phyloP scores from a whole-genome alignment of 2,113 vertebrate genomes.

The Xiphophorus couchianus region DNA sequence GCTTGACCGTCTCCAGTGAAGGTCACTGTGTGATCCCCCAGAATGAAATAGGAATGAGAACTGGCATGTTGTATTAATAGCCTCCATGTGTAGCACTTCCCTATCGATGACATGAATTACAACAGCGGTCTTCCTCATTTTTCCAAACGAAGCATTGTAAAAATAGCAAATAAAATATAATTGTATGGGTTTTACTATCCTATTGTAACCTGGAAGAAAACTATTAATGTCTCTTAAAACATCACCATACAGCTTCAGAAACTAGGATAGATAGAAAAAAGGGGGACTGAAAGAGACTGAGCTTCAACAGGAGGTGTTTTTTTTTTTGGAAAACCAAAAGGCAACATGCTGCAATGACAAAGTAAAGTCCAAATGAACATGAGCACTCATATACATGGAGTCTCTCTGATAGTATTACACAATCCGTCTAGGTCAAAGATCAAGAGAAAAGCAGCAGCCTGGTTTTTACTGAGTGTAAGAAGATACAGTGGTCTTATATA shows the following conservation, averaged over 20 bases:
- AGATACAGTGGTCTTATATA: slow-evolving; percentile 41
- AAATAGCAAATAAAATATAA: background rate
- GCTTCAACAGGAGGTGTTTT: background rate
- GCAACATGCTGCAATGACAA: background rate
- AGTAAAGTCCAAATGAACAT: slow-evolving; percentile 5
- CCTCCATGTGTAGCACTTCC: slow-evolving; percentile 21
- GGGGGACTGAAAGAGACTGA: too few species aligned
- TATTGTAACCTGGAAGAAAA: background rate
- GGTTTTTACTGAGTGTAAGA: slow-evolving; percentile 37
- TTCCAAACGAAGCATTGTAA: background rate
- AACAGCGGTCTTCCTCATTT: background rate
- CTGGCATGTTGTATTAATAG: slow-evolving; percentile 63
- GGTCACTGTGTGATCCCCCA: slow-evolving; percentile 54
- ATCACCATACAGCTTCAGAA: background rate
- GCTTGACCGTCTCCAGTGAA: slow-evolving; percentile 47
- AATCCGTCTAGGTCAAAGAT: slow-evolving; percentile 40
- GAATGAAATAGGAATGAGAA: slow-evolving; percentile 23
- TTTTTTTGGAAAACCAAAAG: background rate
- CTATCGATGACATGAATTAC: slow-evolving; percentile 10
- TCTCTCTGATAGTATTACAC: slow-evolving; percentile 2
- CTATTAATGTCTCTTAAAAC: background rate
- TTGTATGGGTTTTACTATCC: background rate
- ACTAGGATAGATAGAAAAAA: background rate
- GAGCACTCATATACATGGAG: background rate
- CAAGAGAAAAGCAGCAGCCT: slow-evolving; percentile 26